Conservation (phyloP, 2,888 invertebrate species). For the Cheilosia grossa region DNA sequence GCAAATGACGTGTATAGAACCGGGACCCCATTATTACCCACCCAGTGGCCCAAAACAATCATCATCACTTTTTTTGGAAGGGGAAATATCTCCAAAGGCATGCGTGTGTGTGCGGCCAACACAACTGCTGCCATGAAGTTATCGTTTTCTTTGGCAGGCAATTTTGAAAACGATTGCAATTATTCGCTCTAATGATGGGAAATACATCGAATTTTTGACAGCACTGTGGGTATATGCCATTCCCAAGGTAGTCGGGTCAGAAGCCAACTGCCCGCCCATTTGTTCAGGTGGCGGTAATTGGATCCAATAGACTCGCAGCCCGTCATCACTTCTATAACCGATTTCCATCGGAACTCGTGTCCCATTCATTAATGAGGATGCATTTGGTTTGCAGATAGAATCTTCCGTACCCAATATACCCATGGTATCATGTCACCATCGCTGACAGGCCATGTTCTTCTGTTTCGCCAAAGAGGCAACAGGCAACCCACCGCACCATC, state of each 20-base stretch:
- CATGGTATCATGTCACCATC: slow-evolving; percentile 68
- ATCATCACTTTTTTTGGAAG: background rate
- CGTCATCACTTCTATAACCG: slow-evolving; percentile 12
- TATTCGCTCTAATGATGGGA: slow-evolving; percentile 47
- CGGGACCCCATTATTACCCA: slow-evolving; percentile 53
- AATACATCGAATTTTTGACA: slow-evolving; percentile 48
- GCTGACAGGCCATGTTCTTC: slow-evolving; percentile 64
- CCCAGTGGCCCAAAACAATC: slow-evolving; percentile 58
- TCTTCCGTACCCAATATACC: slow-evolving; percentile 4
- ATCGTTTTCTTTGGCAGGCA: slow-evolving; percentile 46
- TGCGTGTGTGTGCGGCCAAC: slow-evolving; percentile 7
- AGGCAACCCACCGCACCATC: slow-evolving; percentile 8
- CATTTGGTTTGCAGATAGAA: slow-evolving; percentile 27
- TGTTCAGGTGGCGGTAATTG: slow-evolving; percentile 54
- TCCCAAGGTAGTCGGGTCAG: slow-evolving; percentile 26
- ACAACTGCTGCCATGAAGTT: slow-evolving; percentile 22
- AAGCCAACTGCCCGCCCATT: slow-evolving; percentile 42
- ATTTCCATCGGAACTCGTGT: slow-evolving; percentile 43
- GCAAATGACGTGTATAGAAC: slow-evolving; percentile 28
- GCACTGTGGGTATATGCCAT: background rate
- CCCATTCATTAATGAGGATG: slow-evolving; percentile 40
- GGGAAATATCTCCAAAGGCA: background rate
- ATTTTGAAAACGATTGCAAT: slow-evolving; percentile 25
- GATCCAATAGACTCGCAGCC: slow-evolving; percentile 34
- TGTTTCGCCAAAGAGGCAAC: slow-evolving; percentile 27